A percentile compares a stretch with the other conserved stretches of the same genome.
These are phyloP conservation scores for Catocala sponsa DNA, from an alignment of 2,888 invertebrate genomes.

Conservation along the genomic window DNA sequence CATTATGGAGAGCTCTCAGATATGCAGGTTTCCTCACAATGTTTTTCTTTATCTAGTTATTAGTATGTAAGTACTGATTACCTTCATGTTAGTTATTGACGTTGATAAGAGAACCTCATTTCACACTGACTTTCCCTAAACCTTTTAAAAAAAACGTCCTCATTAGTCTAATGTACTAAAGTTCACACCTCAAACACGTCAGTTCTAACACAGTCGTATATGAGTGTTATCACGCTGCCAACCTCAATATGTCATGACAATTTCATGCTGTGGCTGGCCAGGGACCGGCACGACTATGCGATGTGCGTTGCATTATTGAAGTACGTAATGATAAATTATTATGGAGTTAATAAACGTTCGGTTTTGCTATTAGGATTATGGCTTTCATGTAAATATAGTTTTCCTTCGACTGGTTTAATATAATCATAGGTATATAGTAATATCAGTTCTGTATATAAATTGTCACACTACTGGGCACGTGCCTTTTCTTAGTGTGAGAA, in stretches of 20 bases:
- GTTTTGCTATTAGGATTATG: neutral
- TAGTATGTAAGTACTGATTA: too few relatives aligned
- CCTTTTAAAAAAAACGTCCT: neutral
- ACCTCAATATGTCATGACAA: constrained; percentile 66
- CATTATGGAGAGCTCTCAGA: too few relatives aligned
- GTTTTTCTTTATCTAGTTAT: too few relatives aligned
- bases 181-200: constrained; percentile 20
- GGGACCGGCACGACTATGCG: constrained; percentile 59
- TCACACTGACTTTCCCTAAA: neutral
- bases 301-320: constrained; percentile 61
- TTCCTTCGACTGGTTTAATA: too few relatives aligned
- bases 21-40: too few relatives aligned
- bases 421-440: neutral
- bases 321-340: constrained; percentile 20
- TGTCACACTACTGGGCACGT: too few relatives aligned
- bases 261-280: constrained; percentile 46
- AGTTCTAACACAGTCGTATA: constrained; percentile 33
- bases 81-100: too few relatives aligned
- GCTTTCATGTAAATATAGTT: too few relatives aligned
- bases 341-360: neutral
- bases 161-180: constrained; percentile 11
- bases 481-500: too few relatives aligned
- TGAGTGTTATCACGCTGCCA: constrained; percentile 50
- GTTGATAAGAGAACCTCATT: too few relatives aligned
- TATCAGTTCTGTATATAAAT: neutral